Evolutionary conservation across 2,113 vertebrate species (phyloP).

Genomic region (Nibea albiflora): DNA sequence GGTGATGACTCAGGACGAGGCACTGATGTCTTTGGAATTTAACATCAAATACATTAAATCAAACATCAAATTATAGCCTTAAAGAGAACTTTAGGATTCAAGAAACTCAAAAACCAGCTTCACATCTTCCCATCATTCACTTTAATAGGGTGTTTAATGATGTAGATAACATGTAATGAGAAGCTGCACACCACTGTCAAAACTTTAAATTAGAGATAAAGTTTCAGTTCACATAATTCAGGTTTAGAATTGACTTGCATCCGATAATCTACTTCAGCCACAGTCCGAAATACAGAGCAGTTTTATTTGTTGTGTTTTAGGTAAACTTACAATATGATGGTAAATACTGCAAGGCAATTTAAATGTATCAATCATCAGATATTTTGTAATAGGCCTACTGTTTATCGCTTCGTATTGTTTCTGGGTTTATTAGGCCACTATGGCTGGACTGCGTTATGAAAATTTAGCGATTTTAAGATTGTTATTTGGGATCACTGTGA

Average conservation of each 20-base stretch:
- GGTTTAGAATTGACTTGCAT: not conserved
- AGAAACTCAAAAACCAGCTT: constrained; percentile 6
- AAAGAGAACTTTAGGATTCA: not conserved
- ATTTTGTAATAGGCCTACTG: too few species aligned
- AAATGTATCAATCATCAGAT: too few species aligned
- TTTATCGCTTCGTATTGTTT: too few species aligned
- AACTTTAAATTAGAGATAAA: not conserved
- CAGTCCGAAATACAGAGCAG: too few species aligned
- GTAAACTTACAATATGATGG: too few species aligned
- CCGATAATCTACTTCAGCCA: not conserved
- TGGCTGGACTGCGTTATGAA: too few species aligned
- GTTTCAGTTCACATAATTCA: not conserved
- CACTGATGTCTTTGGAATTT: not conserved
- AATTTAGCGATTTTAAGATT: too few species aligned
- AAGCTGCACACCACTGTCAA: not conserved
- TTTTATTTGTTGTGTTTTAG: not conserved
- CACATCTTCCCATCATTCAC: not conserved
- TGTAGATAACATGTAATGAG: not conserved
- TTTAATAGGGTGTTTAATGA: not conserved
- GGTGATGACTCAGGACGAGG: constrained; percentile 21
- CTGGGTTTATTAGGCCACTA: too few species aligned
- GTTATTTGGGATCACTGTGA: too few species aligned
- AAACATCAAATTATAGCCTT: too few species aligned
- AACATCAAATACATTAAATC: not conserved
- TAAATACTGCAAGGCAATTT: too few species aligned